Conservation (phyloP, 2,888 invertebrate genomes). For the Calameuta filiformis region DNA sequence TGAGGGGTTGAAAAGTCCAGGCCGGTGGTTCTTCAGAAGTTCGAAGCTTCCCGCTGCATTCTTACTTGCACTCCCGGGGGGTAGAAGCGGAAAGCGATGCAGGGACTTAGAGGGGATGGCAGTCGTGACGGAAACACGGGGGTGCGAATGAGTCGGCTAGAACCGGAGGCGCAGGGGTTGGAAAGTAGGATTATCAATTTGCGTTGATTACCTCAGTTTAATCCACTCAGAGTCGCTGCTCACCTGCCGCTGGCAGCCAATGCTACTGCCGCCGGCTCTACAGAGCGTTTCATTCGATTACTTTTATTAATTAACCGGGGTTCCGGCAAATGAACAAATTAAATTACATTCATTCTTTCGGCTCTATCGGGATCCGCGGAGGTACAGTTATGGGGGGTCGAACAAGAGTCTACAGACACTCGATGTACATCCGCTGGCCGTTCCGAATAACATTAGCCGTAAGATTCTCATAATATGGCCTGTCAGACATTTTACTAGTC, state of each 20-base stretch:
- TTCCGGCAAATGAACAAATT: constrained; percentile 52
- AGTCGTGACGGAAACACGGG: not conserved
- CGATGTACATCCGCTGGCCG: not conserved
- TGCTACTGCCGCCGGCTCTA: constrained; percentile 22
- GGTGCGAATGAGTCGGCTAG: not conserved
- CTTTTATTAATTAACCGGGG: constrained; percentile 55
- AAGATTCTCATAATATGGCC: not conserved
- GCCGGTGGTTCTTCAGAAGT: not conserved
- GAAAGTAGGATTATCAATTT: constrained; percentile 60
- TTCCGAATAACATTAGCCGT: not conserved
- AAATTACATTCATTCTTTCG: constrained; percentile 44
- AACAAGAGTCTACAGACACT: not conserved
- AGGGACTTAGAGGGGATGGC: not conserved
- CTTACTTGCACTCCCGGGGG: not conserved
- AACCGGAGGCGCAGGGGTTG: constrained; percentile 15
- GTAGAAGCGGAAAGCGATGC: not conserved
- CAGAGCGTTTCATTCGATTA: constrained; percentile 51
- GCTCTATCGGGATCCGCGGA: constrained; percentile 22
- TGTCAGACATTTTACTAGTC: not conserved
- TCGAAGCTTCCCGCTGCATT: not conserved
- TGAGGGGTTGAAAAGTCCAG: not conserved
- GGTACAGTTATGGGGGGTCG: not conserved
- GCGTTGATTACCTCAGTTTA: constrained; percentile 60
- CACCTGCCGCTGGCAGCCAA: constrained; percentile 49
- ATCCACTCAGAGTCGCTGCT: constrained; percentile 57